These are phyloP conservation scores for Pogonus chalceus DNA, from an alignment of 1,140 invertebrate genomes.

Conservation along the genomic window DNA sequence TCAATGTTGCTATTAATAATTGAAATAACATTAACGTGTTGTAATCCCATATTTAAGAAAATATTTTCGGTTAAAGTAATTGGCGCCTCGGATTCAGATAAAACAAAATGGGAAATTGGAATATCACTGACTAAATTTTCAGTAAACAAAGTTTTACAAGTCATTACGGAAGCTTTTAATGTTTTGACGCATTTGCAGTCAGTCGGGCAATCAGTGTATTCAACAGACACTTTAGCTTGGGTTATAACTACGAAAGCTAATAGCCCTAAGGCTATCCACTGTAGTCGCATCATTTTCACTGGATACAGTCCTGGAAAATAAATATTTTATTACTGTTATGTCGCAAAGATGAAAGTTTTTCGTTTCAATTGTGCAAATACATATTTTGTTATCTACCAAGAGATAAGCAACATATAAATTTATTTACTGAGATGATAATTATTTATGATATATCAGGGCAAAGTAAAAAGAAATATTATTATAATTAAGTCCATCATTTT, in stretches of 20 bases:
- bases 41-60: not conserved
- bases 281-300: not conserved
- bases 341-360: too few species aligned
- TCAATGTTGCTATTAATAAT: not conserved
- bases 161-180: not conserved
- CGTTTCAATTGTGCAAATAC: too few species aligned
- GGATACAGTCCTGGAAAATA: too few species aligned
- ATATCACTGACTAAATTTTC: not conserved
- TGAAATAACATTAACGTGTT: not conserved
- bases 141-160: not conserved
- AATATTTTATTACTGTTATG: too few species aligned
- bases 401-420: too few species aligned
- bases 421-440: too few species aligned
- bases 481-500: too few species aligned
- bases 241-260: not conserved
- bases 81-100: not conserved
- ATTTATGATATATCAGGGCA: too few species aligned
- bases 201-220: not conserved
- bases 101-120: not conserved
- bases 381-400: too few species aligned
- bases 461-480: too few species aligned
- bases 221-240: not conserved
- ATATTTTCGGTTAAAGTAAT: not conserved
- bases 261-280: not conserved
- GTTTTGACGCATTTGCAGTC: not conserved